These are phyloP conservation scores for Drosophila sp. DNA, from an alignment of 1,140 invertebrate genomes.

Conservation along the genomic window DNA sequence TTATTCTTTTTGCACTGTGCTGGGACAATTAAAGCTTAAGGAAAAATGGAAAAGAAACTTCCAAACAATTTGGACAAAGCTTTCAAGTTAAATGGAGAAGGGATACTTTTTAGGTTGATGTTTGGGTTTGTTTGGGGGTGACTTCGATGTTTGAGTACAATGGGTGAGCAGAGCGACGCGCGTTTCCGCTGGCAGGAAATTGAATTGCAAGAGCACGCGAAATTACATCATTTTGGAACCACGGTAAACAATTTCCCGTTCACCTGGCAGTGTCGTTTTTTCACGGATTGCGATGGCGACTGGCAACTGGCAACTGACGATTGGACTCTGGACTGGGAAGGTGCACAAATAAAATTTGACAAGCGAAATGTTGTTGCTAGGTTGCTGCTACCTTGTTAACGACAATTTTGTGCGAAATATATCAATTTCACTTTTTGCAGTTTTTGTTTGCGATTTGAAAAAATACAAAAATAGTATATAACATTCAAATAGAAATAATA, in stretches of 20 bases:
- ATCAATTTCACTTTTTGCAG: slow-evolving; percentile 75
- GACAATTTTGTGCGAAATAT: slow-evolving; percentile 75
- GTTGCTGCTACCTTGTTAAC: slow-evolving; percentile 66
- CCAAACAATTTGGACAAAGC: slow-evolving; percentile 59
- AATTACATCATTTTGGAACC: slow-evolving; percentile 84
- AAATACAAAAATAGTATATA: slow-evolving; percentile 4
- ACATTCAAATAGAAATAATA: slow-evolving; percentile 1
- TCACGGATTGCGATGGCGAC: background rate
- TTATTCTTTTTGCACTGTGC: slow-evolving; percentile 24
- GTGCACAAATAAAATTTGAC: slow-evolving; percentile 62
- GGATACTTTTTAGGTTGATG: slow-evolving; percentile 31
- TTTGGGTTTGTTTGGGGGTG: slow-evolving; percentile 20
- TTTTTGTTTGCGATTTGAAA: slow-evolving; percentile 33
- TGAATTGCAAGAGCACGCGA: slow-evolving; percentile 83
- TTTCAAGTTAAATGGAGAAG: slow-evolving; percentile 38
- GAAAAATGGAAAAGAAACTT: slow-evolving; percentile 30
- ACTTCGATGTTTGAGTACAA: slow-evolving; percentile 62
- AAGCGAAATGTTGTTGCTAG: slow-evolving; percentile 72
- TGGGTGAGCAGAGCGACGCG: slow-evolving; percentile 86
- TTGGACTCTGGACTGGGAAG: background rate
- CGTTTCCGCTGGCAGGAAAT: slow-evolving; percentile 84
- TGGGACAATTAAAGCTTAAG: slow-evolving; percentile 58
- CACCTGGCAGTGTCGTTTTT: slow-evolving; percentile 59
- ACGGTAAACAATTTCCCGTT: slow-evolving; percentile 83
- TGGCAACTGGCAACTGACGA: no score